Evolutionary conservation across 2,797 vertebrate species (phyloP).

Genomic region (Hipposideros larvatus): DNA sequence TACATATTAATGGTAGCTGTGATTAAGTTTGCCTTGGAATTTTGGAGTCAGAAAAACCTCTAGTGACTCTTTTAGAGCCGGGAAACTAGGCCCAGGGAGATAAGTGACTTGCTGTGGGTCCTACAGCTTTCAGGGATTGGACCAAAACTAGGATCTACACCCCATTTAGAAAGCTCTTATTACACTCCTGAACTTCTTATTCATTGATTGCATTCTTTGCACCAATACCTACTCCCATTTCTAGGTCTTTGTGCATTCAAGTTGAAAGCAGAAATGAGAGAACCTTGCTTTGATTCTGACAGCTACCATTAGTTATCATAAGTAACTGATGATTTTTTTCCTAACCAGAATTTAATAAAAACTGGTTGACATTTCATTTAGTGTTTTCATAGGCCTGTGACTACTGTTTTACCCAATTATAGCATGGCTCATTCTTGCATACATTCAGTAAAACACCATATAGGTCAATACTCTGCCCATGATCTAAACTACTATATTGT

Average conservation of each 20-base stretch:
- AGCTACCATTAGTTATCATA: neutral
- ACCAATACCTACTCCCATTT: neutral
- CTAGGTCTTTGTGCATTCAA: neutral
- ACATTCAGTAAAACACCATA: neutral
- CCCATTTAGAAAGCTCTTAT: neutral
- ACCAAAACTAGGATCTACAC: neutral
- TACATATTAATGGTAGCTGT: neutral
- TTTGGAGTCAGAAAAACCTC: conserved; percentile 60
- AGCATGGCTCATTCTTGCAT: neutral
- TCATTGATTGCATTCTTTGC: neutral
- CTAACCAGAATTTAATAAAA: conserved; percentile 42
- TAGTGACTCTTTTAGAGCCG: neutral
- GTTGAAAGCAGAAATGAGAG: conserved; percentile 25
- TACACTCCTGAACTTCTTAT: neutral
- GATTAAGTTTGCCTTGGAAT: conserved; percentile 41
- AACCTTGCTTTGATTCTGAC: neutral
- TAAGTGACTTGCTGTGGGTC: neutral
- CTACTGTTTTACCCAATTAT: neutral
- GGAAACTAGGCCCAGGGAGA: neutral
- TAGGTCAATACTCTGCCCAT: neutral
- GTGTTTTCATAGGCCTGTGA: conserved; percentile 47
- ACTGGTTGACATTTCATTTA: conserved; percentile 30
- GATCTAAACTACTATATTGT: neutral
- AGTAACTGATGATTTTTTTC: neutral
- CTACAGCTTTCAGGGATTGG: neutral